Conservation (phyloP, 2,888 invertebrate genomes). For the Drosophila subsilvestris region DNA sequence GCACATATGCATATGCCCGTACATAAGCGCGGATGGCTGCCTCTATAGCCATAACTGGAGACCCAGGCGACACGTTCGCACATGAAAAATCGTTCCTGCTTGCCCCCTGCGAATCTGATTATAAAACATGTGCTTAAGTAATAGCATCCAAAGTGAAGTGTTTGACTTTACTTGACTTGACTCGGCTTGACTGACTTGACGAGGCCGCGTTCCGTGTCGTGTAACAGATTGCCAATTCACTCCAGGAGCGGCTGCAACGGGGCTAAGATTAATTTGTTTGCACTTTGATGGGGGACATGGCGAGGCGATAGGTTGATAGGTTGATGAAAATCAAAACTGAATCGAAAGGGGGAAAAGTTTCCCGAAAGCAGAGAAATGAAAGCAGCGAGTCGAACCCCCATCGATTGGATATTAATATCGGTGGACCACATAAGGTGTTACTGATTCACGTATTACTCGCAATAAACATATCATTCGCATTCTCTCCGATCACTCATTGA, state of each 20-base stretch:
- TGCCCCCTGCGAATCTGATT: constrained; percentile 61
- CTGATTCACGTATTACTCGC: too few species aligned
- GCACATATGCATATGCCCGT: not conserved
- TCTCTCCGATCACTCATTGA: too few species aligned
- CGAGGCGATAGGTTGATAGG: not conserved
- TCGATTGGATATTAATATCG: not conserved
- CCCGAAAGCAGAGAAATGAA: too few species aligned
- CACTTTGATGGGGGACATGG: constrained; percentile 31
- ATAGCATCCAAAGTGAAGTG: constrained; percentile 68
- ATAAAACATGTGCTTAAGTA: constrained; percentile 80
- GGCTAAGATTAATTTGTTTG: constrained; percentile 51
- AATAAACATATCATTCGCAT: too few species aligned
- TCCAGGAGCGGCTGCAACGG: constrained; percentile 22
- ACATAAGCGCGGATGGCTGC: not conserved
- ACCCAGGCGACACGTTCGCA: constrained; percentile 71
- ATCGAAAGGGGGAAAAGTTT: not conserved
- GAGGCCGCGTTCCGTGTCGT: constrained; percentile 51
- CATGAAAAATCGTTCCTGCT: constrained; percentile 70
- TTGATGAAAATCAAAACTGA: constrained; percentile 36
- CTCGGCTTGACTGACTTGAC: not conserved
- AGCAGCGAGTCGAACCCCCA: not conserved
- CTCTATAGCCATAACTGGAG: constrained; percentile 28
- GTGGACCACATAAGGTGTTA: too few species aligned
- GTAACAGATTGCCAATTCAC: constrained; percentile 72
- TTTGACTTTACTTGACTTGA: constrained; percentile 26